phyloP scores from a whole-genome alignment of 1,140 invertebrate species.

The Protaetia brevitarsis region DNA sequence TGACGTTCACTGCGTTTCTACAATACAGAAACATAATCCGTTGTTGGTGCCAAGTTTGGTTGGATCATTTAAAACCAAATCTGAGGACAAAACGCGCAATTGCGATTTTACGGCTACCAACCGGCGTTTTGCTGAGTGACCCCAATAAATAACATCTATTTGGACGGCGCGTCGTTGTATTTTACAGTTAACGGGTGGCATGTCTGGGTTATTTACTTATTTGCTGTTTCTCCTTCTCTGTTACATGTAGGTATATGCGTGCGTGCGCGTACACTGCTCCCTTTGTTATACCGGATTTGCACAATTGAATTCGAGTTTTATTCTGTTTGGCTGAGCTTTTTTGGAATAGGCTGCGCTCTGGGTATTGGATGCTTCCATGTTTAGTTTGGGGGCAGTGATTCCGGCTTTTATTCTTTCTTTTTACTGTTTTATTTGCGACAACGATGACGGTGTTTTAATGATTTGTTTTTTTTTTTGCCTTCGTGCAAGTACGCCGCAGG shows the following conservation, averaged over 20 bases:
- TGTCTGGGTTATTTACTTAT: background rate
- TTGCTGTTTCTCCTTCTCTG: background rate
- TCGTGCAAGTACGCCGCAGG: background rate
- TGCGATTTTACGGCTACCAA: background rate
- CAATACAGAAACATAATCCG: background rate
- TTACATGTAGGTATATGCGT: background rate
- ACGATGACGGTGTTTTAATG: background rate
- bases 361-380: background rate
- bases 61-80: background rate
- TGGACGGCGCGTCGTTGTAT: background rate
- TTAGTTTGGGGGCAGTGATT: background rate
- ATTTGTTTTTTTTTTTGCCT: constrained; percentile 9
- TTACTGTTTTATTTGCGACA: constrained; percentile 1
- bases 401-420: background rate
- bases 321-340: constrained; percentile 5
- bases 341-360: background rate
- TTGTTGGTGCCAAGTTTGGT: background rate
- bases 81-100: background rate
- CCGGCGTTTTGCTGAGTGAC: background rate
- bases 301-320: constrained; percentile 13
- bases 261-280: background rate
- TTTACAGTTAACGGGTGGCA: constrained; percentile 1
- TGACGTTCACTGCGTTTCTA: background rate
- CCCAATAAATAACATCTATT: background rate
- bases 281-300: background rate